A percentile compares a stretch with the other conserved stretches of the same genome.
phyloP scores from a whole-genome alignment of 1,140 invertebrate genomes.

The Atopsyche davidsoni region DNA sequence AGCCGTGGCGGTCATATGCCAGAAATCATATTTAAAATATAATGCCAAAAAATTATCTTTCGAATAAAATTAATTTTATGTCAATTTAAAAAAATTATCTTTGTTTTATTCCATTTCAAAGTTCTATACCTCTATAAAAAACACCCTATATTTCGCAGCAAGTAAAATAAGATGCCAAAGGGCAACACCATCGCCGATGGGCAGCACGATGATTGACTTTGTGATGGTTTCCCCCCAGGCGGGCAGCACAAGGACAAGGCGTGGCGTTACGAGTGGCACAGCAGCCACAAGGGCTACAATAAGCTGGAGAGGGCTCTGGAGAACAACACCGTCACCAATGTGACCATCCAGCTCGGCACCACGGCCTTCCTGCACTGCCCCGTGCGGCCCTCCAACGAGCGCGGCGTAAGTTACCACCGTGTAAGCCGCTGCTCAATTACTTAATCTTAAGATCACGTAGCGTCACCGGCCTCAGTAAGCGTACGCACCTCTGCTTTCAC shows the following conservation, averaged over 20 bases:
- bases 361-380: constrained; percentile 78
- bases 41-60: too few species aligned
- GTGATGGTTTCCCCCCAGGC: constrained; percentile 11
- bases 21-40: too few species aligned
- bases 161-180: too few species aligned
- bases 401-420: constrained; percentile 42
- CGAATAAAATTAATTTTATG: too few species aligned
- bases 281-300: constrained; percentile 22
- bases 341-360: constrained; percentile 76
- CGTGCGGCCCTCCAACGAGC: constrained; percentile 43
- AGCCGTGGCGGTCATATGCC: too few species aligned
- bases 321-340: constrained; percentile 54
- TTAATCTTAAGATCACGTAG: not conserved
- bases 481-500: not conserved
- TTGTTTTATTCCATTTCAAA: too few species aligned
- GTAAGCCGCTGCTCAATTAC: too few species aligned
- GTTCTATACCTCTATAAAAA: too few species aligned
- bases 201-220: not conserved
- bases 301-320: constrained; percentile 24
- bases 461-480: not conserved
- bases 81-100: too few species aligned
- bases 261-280: constrained; percentile 29
- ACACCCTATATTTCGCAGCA: too few species aligned
- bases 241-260: constrained; percentile 26
- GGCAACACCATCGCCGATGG: too few species aligned